Base-by-base conservation (phyloP, 2,113 vertebrate species). In the Thinocorus orbignyianus region DNA sequence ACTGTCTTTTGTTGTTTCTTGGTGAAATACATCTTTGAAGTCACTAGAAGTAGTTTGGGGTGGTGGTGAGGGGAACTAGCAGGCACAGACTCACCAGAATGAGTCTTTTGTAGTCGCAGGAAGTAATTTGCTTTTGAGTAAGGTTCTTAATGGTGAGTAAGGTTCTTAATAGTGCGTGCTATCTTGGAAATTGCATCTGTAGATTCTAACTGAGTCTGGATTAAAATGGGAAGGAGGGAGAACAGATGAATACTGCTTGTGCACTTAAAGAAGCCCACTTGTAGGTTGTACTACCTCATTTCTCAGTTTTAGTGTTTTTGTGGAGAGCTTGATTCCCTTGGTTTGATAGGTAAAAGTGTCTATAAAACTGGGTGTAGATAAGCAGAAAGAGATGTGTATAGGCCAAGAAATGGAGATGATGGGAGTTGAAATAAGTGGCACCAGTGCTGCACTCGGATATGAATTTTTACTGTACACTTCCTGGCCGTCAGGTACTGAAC, bases 181-280 rank as follows among this genome's bases (percentile, higher is more conserved):
- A 5, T 37, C 39, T 11, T 72, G 39, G 17, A 70, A 58, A 7
- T 39, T 10, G 7, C 8, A 61, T 68, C 28, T 31, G 33, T 26
- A 52, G 55, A 51, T 95, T 92, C 51, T 73, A 72, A 71, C 54
- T 58, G 65, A 86, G 23, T 24, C 6, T 44, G 37, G 30, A 10
- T 49, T 71, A 30, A 70, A 42, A 33, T 17, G 35, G 37, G 14
- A 46, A 30, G 5, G 31, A 55, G 49, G 31, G 41, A 44, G 44
- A 60, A 22, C 0, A 1, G 8, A 5, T 44, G 14, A 80, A 6
- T 37, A 5, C 28, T 58, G 23, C 9, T 69, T 22, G 15, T 1
- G 2, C 24, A 2, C 18, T 60, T 61, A 6, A 58, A 58, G 41
- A 41, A 70, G 19, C 6, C 28, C 6, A 10, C 64, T 77, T 57